These are phyloP conservation scores for Thamnaconus septentrionalis DNA, from an alignment of 2,113 vertebrate species.

Conservation along the genomic window DNA sequence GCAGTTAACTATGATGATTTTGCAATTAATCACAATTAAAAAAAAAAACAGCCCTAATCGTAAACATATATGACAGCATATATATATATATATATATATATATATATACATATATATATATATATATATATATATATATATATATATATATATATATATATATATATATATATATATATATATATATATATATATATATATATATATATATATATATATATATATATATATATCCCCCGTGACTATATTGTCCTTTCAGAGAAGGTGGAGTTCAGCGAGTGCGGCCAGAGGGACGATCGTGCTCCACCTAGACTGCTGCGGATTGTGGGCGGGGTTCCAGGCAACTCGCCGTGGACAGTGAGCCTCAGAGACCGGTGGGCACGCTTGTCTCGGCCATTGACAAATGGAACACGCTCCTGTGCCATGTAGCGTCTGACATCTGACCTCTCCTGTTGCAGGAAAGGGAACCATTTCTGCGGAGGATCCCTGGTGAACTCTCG, in stretches of 20 bases:
- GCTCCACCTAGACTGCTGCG: constrained; percentile 50
- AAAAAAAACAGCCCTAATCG: background rate
- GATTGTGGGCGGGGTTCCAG: constrained; percentile 83
- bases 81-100: too few species aligned
- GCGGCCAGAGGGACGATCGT: constrained; percentile 83
- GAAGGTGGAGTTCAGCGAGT: constrained; percentile 81
- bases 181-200: too few species aligned
- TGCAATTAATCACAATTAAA: too few species aligned
- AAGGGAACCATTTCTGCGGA: constrained; percentile 93
- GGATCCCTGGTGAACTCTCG: constrained; percentile 89
- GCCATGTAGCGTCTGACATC: constrained; percentile 20
- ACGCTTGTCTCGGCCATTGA: background rate
- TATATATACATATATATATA: too few species aligned
- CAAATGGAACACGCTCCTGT: constrained; percentile 1
- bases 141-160: too few species aligned
- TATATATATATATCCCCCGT: too few species aligned
- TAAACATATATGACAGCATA: too few species aligned
- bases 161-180: too few species aligned
- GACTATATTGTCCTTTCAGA: constrained; percentile 64
- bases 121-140: too few species aligned
- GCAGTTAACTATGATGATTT: too few species aligned
- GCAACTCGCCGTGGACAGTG: constrained; percentile 96
- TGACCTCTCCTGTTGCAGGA: constrained; percentile 70
- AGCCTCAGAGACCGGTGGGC: constrained; percentile 91
- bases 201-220: too few species aligned